Base-by-base conservation (phyloP, 92 coral and sea anemone genomes). In the Epizoanthus illoricatus region DNA sequence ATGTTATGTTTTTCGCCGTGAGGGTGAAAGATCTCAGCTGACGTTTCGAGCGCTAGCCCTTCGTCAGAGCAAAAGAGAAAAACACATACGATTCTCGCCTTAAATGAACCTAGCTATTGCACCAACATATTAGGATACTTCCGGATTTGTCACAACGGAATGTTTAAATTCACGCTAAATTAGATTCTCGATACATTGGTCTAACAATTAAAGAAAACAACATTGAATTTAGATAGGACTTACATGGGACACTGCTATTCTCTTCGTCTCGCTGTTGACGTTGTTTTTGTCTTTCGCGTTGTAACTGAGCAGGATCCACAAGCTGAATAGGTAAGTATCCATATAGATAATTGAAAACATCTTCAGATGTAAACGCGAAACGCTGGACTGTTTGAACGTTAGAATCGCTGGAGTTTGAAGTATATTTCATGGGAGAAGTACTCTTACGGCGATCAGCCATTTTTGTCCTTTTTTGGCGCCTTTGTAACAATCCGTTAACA, bases 321-420 rank as follows among this genome's bases (percentile, higher is more conserved):
- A 97, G 92, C 23, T 94, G 99, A 15, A 97, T 85, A 0, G 97
- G 97, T n/a, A 91, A 86, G 78, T 94, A 92, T 5, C 99, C 99
- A 71, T 97, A 97, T 65, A 97, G 85, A 63, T 97, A 97, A 55
- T 86, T 89, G 67, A 90, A 94, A 72, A 97, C 58, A 76, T 97
- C 93, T 42, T 91, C 99, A 57, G 85, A 76, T 49, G 94, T 90
- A 18, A 95, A 68, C 52, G 76, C 65, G 58, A 43, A 81, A 18
- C 59, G 63, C 43, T 71, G 87, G 64, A 19, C 65, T n/a, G 80
- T 75, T 65, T 75, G 82, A 23, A 62, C 60, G 28, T 78, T 78
- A 78, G 82, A 78, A 58, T 78, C 82, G 82, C 82, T 78, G 57
- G 47, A 17, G 65, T 63, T 78, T 43, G 82, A 78, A 45, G 82